Percentiles rank a stretch among this genome's conserved stretches.
phyloP scores from a whole-genome alignment of 2,888 invertebrate species.

The Callinectes sapidus region DNA sequence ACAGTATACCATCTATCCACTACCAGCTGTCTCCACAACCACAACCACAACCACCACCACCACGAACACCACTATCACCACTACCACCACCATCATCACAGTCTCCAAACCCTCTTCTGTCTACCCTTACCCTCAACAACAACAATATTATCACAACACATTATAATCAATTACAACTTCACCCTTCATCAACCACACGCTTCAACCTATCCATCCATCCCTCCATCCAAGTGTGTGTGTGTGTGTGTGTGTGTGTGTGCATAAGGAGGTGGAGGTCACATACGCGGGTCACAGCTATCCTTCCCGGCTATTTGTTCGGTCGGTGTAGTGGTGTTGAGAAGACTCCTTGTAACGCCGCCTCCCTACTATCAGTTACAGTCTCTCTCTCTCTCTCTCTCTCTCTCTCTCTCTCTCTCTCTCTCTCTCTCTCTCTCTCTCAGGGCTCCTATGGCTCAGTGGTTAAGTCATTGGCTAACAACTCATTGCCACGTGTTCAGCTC shows the following conservation, averaged over 20 bases:
- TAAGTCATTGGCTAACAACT: too few species aligned
- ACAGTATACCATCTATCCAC: background rate
- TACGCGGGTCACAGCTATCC: background rate
- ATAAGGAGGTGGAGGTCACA: background rate
- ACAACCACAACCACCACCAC: constrained; percentile 10
- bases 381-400: background rate
- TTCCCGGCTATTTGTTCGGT: background rate
- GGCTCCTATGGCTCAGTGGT: background rate
- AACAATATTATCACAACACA: constrained; percentile 3
- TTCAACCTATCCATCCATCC: constrained; percentile 3
- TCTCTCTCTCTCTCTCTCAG: constrained; percentile 8
- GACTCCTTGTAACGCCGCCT: constrained; percentile 7
- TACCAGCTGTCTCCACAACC: constrained; percentile 10
- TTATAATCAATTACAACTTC: background rate
- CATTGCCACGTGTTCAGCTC: too few species aligned
- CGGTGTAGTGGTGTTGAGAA: constrained; percentile 13
- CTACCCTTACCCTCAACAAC: constrained; percentile 7
- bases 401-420: constrained; percentile 17
- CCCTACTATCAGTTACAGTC: constrained; percentile 20
- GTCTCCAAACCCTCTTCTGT: background rate
- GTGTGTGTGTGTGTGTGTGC: constrained; percentile 51
- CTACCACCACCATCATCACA: background rate
- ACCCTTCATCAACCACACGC: background rate
- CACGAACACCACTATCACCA: background rate
- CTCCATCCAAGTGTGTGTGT: constrained; percentile 29